Conservation (phyloP, 2,797 vertebrate genomes). For the Acanthiza pusilla region DNA sequence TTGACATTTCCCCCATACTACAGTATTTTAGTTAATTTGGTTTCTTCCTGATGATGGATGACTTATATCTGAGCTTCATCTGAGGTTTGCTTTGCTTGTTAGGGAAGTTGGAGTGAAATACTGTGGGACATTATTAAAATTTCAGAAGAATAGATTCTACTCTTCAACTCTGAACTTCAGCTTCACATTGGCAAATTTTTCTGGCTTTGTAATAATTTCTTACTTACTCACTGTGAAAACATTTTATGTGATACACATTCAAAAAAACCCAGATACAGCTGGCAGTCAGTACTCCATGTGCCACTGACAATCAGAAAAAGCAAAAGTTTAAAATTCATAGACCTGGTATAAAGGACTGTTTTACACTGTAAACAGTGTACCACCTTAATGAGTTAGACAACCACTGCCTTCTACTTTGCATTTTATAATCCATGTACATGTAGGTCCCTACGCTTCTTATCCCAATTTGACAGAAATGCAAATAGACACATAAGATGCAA, state of each 20-base stretch:
- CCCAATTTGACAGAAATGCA: not conserved
- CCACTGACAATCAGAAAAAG: not conserved
- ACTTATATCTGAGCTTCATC: not conserved
- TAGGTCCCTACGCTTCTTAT: not conserved
- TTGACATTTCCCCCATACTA: not conserved
- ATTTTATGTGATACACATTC: not conserved
- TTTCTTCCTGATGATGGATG: not conserved
- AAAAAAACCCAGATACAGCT: not conserved
- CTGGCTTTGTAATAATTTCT: not conserved
- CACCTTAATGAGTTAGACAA: not conserved
- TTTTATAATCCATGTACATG: not conserved
- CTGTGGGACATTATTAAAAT: not conserved
- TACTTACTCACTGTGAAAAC: not conserved
- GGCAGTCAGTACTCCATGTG: not conserved
- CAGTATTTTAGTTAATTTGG: not conserved
- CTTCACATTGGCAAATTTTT: not conserved
- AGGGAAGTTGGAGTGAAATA: not conserved
- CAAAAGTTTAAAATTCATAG: not conserved
- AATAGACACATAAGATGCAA: not conserved
- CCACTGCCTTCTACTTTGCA: not conserved
- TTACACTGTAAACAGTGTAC: not conserved
- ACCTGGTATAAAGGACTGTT: not conserved
- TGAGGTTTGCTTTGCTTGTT: not conserved
- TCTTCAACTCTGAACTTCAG: not conserved
- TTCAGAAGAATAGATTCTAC: not conserved